Base-by-base conservation (phyloP, 2,797 vertebrate genomes). In the Coilia nasus region DNA sequence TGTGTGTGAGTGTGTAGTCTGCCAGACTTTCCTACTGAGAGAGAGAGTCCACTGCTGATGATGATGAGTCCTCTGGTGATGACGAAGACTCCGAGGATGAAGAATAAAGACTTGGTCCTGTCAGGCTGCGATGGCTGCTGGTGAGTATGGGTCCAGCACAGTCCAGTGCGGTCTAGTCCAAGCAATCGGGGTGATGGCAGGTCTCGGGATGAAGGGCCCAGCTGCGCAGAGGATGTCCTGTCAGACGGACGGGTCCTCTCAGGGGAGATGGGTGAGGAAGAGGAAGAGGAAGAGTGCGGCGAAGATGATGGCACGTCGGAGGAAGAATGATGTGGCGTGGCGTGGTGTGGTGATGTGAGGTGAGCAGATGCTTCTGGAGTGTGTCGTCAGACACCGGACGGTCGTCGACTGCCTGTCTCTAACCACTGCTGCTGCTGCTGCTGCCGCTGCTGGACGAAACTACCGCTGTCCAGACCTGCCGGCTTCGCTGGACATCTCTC, bases 381-480 rank as follows among this genome's bases (percentile, higher is more conserved):
- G n/a, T 62, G 59, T 62, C 59, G n/a, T 62, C 59, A 62, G 21
- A 62, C 59, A n/a, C n/a, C n/a, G n/a, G n/a, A n/a, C n/a, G n/a
- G 59, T 23, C 35, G 35, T 41, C 5, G 35, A 2, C 35, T 2
- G 35, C 35, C 35, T 11, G 2, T 64, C 19, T 57, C 56, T 19
- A 17, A 12, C 60, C 12, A 23, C 62, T 28, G 59, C 23, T 11
- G 9, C 9, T 23, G 5, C 78, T 14, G n/a, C 78, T 44, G 78
- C 35, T 88, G 35, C 35, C 35, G 35, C 2, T n/a, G 28, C 71
- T 62, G 56, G 28, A 41, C 19, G 23, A 11, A 87, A 87, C 83
- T 85, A 83, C 85, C n/a, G 28, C 83, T 86, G 71, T 91, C 87
- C 6, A 89, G 87, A 60, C 86, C 89, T 91, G 92, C 88, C 50